Evolutionary conservation across 2,888 invertebrate species (phyloP), one percentile per base, ranked within the genome.

Genomic region (Habrosyne pyritoides): DNA sequence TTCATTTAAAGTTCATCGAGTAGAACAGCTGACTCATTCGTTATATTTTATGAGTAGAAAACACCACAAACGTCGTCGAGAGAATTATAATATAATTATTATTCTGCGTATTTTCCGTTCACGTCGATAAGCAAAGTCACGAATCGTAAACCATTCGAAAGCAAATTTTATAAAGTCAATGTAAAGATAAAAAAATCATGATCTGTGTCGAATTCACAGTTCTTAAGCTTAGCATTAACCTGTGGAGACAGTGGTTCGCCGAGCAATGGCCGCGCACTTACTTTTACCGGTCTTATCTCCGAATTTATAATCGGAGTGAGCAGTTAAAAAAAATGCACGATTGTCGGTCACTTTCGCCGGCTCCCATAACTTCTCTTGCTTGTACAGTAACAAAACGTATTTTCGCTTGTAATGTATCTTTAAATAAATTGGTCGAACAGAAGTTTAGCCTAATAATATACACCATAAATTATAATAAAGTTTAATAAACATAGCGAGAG

Each of bases 241-340:
- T 21, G 33, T 33, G 47, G 53, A 56, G 53, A 56, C 51, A 53
- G 52, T 58, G 18, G 50, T 50, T 26, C n/a, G 30, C 28, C 26
- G 26, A 1, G 22, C 26, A 24, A 24, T 48, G 22, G 26, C 47
- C 21, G 55, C 50, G 64, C 60, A 61, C 60, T 67, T 64, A 75
- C 75, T 78, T 77, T 79, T 79, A 81, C 79, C 68, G 61, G 53
- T 61, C 71, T 79, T 79, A 81, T 79, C 75, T 78, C 60, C 63
- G 64, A 78, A 77, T 73, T 72, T 73, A 73, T 76, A 76, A 79
- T 73, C 75, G 67, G 63, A 65, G 63, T 66, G 63, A 75, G 73
- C 75, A 66, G 79, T 82, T 78, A 71, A 59, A 33, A 5, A 24
- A 65, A 72, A 63, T 61, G 65, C 66, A 65, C 59, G 66, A 55